Base-by-base conservation (phyloP, 1,140 invertebrate genomes). In the Drosophila varians region DNA sequence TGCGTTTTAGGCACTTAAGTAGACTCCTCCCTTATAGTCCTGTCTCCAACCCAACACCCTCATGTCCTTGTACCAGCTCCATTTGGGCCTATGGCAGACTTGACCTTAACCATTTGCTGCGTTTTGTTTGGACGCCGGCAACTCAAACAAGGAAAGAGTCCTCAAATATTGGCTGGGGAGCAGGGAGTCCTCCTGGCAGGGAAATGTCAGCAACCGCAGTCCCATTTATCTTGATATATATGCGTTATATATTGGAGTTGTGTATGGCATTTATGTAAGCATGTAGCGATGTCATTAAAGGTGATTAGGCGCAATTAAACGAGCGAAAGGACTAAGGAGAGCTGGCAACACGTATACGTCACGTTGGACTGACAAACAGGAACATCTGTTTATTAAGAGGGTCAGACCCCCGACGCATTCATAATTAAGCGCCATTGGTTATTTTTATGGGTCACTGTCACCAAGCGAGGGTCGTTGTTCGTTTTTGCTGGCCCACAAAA, bases 61-160 rank as follows among this genome's bases (percentile, higher is more conserved):
- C 9, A 26, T 26, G n/a, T 42, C 38, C 38, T 42, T 18, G 16
- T 42, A 8, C 38, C 14, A 19, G 14, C 16, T 18, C 16, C 38
- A 14, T 38, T 6, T 51, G 38, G 31, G 57, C 51, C 64, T 61
- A 25, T n/a, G 31, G 19, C 31, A 16, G 48, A 74, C 74, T 74
- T 83, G 78, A 83, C 78, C 78, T 84, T 83, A 78, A 77, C 74
- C 69, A 69, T 56, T 74, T 56, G 38, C 74, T 61, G 78, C 42
- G 69, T 47, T 72, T 62, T 73, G 69, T 73, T 72, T 62, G 55
- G 36, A 25, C 65, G 49, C 60, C 38, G 57, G 64, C 54, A 60
- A 55, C 60, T 65, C 65, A 42, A 57, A 65, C 18, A 34, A 43
- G 14, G 25, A 71, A 60, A 31, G 47, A 31, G 40, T 26, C 52